phyloP scores from a whole-genome alignment of 2,797 vertebrate genomes.

The Pelodytes ibericus region DNA sequence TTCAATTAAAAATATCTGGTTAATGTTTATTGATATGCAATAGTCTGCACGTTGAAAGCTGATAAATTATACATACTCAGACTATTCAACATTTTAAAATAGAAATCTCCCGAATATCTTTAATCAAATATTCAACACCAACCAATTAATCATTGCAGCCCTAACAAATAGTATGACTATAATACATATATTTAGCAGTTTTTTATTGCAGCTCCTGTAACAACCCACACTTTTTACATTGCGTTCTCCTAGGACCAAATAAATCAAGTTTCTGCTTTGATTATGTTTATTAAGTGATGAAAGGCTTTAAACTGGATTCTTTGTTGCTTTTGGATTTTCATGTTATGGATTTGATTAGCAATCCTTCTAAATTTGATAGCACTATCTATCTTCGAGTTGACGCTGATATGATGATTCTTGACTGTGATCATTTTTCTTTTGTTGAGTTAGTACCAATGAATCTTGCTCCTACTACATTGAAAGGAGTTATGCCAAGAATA shows the following conservation, averaged over 20 bases:
- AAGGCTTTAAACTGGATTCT: slow-evolving; percentile 68
- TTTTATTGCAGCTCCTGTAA: neutral
- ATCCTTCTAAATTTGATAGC: slow-evolving; percentile 85
- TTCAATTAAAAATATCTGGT: too few species aligned
- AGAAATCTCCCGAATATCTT: too few species aligned
- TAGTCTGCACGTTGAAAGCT: too few species aligned
- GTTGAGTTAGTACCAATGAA: slow-evolving; percentile 76
- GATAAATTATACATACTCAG: too few species aligned
- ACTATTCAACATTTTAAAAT: too few species aligned
- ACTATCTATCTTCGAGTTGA: slow-evolving; percentile 81
- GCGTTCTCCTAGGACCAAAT: neutral
- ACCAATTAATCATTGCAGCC: too few species aligned
- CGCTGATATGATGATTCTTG: slow-evolving; percentile 60
- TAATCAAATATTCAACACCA: too few species aligned
- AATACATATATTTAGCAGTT: too few species aligned
- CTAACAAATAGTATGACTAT: too few species aligned
- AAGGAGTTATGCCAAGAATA: slow-evolving; percentile 8
- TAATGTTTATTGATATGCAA: too few species aligned
- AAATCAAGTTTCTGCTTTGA: slow-evolving; percentile 14
- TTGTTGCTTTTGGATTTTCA: slow-evolving; percentile 69
- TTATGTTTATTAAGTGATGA: slow-evolving; percentile 63
- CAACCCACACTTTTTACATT: neutral
- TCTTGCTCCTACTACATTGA: slow-evolving; percentile 70
- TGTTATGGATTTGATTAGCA: slow-evolving; percentile 87
- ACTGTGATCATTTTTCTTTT: slow-evolving; percentile 74